Evolutionary conservation across 2,888 invertebrate genomes (phyloP).

Genomic region (Exocentrus adspersus): DNA sequence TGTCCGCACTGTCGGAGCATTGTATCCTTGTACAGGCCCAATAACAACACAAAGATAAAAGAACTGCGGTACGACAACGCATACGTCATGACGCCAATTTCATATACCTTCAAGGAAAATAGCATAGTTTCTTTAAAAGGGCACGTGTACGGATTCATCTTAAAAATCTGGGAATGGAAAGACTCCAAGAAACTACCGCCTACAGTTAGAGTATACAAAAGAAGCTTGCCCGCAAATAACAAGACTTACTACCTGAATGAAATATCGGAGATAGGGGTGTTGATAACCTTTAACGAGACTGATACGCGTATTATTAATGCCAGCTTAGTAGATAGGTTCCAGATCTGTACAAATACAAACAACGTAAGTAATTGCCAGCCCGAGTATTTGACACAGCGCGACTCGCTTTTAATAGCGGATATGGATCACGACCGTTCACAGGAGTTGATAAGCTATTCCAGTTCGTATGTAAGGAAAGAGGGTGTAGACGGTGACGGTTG

Average conservation of each 20-base stretch:
- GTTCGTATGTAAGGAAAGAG: slow-evolving; percentile 68
- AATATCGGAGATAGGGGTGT: slow-evolving; percentile 73
- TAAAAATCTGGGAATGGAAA: slow-evolving; percentile 87
- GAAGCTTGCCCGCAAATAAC: slow-evolving; percentile 43
- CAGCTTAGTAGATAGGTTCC: slow-evolving; percentile 80
- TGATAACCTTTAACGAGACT: slow-evolving; percentile 80
- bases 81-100: slow-evolving; percentile 78
- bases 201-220: slow-evolving; percentile 41
- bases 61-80: slow-evolving; percentile 73
- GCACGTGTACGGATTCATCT: slow-evolving; percentile 77
- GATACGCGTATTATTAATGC: slow-evolving; percentile 79
- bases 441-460: slow-evolving; percentile 81
- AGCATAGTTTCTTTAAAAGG: slow-evolving; percentile 61
- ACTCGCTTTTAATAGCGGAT: slow-evolving; percentile 78
- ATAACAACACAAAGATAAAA: slow-evolving; percentile 63
- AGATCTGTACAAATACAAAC: slow-evolving; percentile 71
- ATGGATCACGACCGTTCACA: slow-evolving; percentile 80
- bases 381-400: slow-evolving; percentile 76
- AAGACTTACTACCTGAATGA: slow-evolving; percentile 49
- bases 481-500: slow-evolving; percentile 68
- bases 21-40: slow-evolving; percentile 68
- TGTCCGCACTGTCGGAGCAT: slow-evolving; percentile 77
- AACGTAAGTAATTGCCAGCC: slow-evolving; percentile 73
- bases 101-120: slow-evolving; percentile 69
- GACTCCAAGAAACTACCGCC: slow-evolving; percentile 48